Conservation (phyloP, 2,113 vertebrate species). For the Catagonus wagneri region DNA sequence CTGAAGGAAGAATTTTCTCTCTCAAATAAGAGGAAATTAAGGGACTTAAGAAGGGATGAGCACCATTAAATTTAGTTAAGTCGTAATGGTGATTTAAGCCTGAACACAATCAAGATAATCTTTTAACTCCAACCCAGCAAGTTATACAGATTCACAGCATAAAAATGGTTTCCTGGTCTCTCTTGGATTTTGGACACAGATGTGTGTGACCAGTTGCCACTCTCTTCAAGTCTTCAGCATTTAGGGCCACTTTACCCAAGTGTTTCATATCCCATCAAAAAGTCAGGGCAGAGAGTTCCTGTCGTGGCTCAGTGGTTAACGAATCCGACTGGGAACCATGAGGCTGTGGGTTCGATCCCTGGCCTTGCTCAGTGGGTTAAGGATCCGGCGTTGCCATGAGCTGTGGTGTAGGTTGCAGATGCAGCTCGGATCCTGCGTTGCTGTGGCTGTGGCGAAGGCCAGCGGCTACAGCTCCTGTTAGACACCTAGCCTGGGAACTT, state of each 20-base stretch:
- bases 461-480: too few relatives aligned
- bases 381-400: too few relatives aligned
- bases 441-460: too few relatives aligned
- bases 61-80: conserved; percentile 35
- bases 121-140: background rate
- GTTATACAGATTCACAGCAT: background rate
- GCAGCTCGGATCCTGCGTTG: too few relatives aligned
- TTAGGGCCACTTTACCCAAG: background rate
- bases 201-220: background rate
- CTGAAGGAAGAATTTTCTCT: background rate
- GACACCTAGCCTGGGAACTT: too few relatives aligned
- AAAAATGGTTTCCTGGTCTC: conserved; percentile 13
- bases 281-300: too few relatives aligned
- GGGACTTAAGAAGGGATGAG: background rate
- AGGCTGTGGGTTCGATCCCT: too few relatives aligned
- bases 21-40: conserved; percentile 17
- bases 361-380: too few relatives aligned
- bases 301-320: too few relatives aligned
- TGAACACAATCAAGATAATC: background rate
- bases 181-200: background rate
- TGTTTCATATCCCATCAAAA: background rate
- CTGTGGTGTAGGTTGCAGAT: too few relatives aligned
- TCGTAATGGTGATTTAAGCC: background rate
- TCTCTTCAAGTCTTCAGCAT: background rate
- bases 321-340: too few relatives aligned